phyloP scores from a whole-genome alignment of 2,797 vertebrate species.

The Botia kubotai region DNA sequence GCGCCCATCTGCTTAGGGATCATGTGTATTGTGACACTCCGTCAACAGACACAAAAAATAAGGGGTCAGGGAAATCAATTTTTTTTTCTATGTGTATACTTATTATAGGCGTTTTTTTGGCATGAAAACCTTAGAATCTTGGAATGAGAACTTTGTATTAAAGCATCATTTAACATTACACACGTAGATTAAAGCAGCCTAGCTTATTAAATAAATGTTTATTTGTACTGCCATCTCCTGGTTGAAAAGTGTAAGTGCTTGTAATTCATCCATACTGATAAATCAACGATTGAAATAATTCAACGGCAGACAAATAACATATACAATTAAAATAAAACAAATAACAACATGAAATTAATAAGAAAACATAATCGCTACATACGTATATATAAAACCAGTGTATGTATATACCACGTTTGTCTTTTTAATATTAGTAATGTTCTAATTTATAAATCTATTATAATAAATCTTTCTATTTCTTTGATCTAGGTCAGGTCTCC shows the following conservation, averaged over 20 bases:
- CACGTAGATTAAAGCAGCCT: not conserved
- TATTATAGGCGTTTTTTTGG: not conserved
- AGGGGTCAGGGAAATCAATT: not conserved
- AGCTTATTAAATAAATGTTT: not conserved
- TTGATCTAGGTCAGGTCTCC: slow-evolving; percentile 87
- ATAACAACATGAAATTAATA: not conserved
- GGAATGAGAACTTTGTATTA: not conserved
- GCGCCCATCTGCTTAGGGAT: slow-evolving; percentile 78
- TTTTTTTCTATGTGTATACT: not conserved
- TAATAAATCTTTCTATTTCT: no score
- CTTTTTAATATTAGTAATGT: not conserved
- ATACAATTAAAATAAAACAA: not conserved
- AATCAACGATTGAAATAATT: no score
- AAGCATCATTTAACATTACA: not conserved
- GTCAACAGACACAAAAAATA: slow-evolving; percentile 18
- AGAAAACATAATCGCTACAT: not conserved
- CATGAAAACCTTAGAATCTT: not conserved
- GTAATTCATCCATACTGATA: no score
- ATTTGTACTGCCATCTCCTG: slow-evolving; percentile 35
- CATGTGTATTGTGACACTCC: slow-evolving; percentile 74
- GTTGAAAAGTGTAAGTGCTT: not conserved
- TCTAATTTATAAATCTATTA: no score
- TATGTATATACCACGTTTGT: not conserved
- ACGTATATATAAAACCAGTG: not conserved
- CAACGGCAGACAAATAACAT: not conserved